Base-by-base conservation (phyloP, 2,888 invertebrate species). In the Torymus auratus region DNA sequence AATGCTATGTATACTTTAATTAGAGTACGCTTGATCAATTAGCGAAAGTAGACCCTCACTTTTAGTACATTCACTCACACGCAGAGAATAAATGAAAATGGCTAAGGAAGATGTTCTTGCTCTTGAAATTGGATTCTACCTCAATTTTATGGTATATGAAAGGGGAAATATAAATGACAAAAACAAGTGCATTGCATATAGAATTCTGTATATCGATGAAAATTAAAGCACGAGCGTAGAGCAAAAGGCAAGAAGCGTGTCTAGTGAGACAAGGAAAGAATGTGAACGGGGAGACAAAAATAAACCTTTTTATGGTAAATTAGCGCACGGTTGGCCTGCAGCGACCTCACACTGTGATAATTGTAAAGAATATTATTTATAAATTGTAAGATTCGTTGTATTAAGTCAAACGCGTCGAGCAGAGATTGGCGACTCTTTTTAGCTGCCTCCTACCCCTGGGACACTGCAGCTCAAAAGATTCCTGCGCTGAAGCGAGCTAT, bases 271-370 rank as follows among this genome's bases (percentile, higher is more conserved):
- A 23, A 13, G 3, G 56, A 74, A 56, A 55, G 56, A 68, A 78
- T 78, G 78, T 69, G 69, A 77, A 17, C 81, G 69, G 41, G 69
- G 79, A 83, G 77, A 82, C 13, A 78, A 70, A 73, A 70, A 81
- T 13, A 70, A 75, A 83, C 23, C 73, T 58, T 71, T 80, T 81
- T 78, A 79, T 78, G 65, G 62, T 71, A 78, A 83, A 84, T 84
- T 85, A 84, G 84, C 85, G 81, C 81, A 83, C 73, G 80, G 83
- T 85, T 86, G 84, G 85, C 84, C 88, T 89, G 87, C 90, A 89
- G 90, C 89, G 89, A 90, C 89, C 89, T 90, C 90, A 90, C 87
- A 86, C 89, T 90, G 90, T 90, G 90, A 91, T 90, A 90, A 89
- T 86, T 89, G 86, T 88, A 89, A 89, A 87, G 88, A 87, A 88